These are phyloP conservation scores for Nothobranchius kuhntae DNA, from an alignment of 2,113 vertebrate species.

Conservation along the genomic window DNA sequence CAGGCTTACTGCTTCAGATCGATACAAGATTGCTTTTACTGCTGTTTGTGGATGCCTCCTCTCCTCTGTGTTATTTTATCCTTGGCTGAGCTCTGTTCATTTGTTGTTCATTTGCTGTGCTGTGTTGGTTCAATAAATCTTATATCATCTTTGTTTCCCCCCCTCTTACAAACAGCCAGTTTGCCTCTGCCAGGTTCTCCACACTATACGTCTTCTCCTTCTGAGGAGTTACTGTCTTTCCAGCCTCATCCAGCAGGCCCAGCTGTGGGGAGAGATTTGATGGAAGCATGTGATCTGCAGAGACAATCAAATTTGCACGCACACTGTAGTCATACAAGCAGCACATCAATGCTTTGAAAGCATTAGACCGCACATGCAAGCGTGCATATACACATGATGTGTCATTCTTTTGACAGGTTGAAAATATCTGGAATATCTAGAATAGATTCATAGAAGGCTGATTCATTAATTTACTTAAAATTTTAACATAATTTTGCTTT, in stretches of 20 bases:
- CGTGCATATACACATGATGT: background rate
- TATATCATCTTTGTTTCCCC: slow-evolving; percentile 65
- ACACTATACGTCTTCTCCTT: slow-evolving; percentile 48
- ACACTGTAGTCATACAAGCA: slow-evolving; percentile 30
- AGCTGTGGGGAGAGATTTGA: slow-evolving; percentile 55
- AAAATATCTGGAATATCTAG: too few relatives aligned
- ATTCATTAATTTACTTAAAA: too few relatives aligned
- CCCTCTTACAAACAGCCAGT: slow-evolving; percentile 59
- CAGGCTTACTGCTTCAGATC: slow-evolving; percentile 72
- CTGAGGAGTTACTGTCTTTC: slow-evolving; percentile 61
- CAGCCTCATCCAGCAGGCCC: slow-evolving; percentile 47
- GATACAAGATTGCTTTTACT: slow-evolving; percentile 73
- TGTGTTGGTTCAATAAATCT: slow-evolving; percentile 75
- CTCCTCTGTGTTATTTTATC: slow-evolving; percentile 74
- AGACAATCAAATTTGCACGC: slow-evolving; percentile 48
- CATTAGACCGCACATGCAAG: background rate
- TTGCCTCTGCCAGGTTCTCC: slow-evolving; percentile 60
- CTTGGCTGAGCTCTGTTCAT: slow-evolving; percentile 69
- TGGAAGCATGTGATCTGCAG: slow-evolving; percentile 47
- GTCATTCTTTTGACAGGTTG: too few relatives aligned
- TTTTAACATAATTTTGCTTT: too few relatives aligned
- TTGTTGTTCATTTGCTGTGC: slow-evolving; percentile 74
- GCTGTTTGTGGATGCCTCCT: slow-evolving; percentile 70
- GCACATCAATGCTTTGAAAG: slow-evolving; percentile 17
- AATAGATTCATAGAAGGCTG: too few relatives aligned